Base-by-base conservation (phyloP, 1,140 invertebrate species). In the Tachypleus tridentatus region DNA sequence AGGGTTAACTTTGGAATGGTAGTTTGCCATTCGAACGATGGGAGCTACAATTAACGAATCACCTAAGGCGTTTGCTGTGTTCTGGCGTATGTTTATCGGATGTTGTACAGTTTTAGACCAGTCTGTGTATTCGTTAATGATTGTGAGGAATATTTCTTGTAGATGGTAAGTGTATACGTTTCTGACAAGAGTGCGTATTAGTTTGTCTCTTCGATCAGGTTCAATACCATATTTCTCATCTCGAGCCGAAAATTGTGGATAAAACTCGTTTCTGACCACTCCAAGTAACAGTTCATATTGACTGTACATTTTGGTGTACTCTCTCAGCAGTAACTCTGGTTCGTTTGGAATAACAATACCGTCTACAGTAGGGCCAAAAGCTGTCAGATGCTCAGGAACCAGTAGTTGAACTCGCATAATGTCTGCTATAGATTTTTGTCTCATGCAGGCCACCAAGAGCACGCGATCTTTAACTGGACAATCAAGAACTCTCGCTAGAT, bases 151-250 rank as follows among this genome's bases (percentile, higher is more conserved):
- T 75, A 98, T 96, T 78, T 98, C 53, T n/a, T 54, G 53, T 61
- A 69, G 67, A 56, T 70, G 70, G 48, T 67, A 70, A 7, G 52
- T 65, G 51, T 63, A 70, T 4, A 69, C 58, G 75, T 91, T 88
- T 49, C 91, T 87, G 56, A 84, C 80, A 74, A 97, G 92, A 10
- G 93, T 97, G 69, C 93, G 83, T 70, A 97, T 84, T 72, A 97
- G 93, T 76, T 88, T 87, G 74, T 93, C 90, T 66, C 94, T 84
- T 65, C 90, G 80, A 72, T 90, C 87, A 58, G 89, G 87, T 73
- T 93, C 89, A 73, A 98, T 93, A 47, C 95, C 96, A 72, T 91
- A 88, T 72, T 90, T 86, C 11, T 95, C 85, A 72, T 97, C 93
- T 61, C 90, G 86, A 1, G 91, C 89, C 69, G 89, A 92, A 72